Evolutionary conservation across 23 tunicate genomes (phyloP).

Genomic region (Ciona savignyi): DNA sequence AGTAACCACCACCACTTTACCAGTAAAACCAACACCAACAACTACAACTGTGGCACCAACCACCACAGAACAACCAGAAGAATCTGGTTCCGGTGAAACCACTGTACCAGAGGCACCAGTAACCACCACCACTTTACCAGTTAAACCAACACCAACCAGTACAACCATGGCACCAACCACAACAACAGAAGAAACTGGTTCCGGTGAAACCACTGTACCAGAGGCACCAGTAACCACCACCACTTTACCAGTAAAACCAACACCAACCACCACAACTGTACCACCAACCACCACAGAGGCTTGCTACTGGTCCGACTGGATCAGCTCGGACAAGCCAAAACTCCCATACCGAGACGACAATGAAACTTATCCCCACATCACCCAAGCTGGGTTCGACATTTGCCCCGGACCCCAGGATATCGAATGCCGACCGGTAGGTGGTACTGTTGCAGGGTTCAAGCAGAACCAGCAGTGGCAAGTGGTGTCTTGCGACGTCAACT

Average conservation of each 20-base stretch:
- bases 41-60: conserved; percentile 5
- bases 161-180: not conserved
- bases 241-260: conserved; percentile 14
- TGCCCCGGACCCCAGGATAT: conserved; percentile 56
- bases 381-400: conserved; percentile 31
- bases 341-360: conserved; percentile 78
- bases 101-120: conserved; percentile 23
- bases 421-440: conserved; percentile 79
- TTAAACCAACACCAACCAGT: conserved; percentile 17
- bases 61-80: conserved; percentile 9
- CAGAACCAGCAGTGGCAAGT: conserved; percentile 60
- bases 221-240: conserved; percentile 44
- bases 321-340: conserved; percentile 59
- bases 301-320: conserved; percentile 90
- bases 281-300: conserved; percentile 33
- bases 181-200: not conserved
- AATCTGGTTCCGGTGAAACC: conserved; percentile 34
- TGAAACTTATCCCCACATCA: conserved; percentile 62
- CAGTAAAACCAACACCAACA: conserved; percentile 29
- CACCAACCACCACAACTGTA: conserved; percentile 36
- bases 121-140: conserved; percentile 3
- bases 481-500: conserved; percentile 51
- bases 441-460: conserved; percentile 48
- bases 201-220: conserved; percentile 7
- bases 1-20: conserved; percentile 34